These are phyloP conservation scores for Xylocopa sonorina DNA, from an alignment of 1,140 invertebrate genomes.

Conservation along the genomic window DNA sequence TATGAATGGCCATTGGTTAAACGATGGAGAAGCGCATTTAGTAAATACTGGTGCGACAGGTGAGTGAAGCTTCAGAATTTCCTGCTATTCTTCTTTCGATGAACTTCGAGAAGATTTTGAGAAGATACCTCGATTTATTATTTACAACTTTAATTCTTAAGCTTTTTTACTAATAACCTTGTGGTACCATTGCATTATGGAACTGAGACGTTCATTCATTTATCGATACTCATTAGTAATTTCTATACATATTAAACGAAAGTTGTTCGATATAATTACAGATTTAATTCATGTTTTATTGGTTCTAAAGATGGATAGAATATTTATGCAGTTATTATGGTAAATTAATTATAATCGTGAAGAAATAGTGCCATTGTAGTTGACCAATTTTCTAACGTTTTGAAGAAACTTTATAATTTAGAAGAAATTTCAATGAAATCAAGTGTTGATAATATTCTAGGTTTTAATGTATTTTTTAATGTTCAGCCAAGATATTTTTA, in stretches of 20 bases:
- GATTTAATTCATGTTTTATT: too few species aligned
- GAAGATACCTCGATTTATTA: background rate
- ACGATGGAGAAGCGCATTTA: constrained; percentile 77
- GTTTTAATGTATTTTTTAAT: background rate
- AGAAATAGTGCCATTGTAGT: too few species aligned
- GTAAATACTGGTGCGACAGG: constrained; percentile 77
- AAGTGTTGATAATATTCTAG: background rate
- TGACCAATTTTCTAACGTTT: too few species aligned
- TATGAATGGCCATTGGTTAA: constrained; percentile 71
- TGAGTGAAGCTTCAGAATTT: constrained; percentile 45
- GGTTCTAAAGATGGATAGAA: too few species aligned
- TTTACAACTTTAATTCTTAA: background rate
- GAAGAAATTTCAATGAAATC: background rate
- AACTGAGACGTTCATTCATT: too few species aligned
- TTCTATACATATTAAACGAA: too few species aligned
- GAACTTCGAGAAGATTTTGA: too few species aligned
- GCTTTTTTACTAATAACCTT: background rate
- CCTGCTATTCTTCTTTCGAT: background rate
- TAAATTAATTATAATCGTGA: too few species aligned
- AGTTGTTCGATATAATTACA: too few species aligned
- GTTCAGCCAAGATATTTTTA: constrained; percentile 58
- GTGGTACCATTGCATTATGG: background rate
- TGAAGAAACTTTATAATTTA: too few species aligned
- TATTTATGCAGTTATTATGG: too few species aligned
- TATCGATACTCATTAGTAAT: too few species aligned